A percentile compares a stretch with the other conserved stretches of the same genome.
phyloP scores from a whole-genome alignment of 2,888 invertebrate species.

The Drosophila mimica region DNA sequence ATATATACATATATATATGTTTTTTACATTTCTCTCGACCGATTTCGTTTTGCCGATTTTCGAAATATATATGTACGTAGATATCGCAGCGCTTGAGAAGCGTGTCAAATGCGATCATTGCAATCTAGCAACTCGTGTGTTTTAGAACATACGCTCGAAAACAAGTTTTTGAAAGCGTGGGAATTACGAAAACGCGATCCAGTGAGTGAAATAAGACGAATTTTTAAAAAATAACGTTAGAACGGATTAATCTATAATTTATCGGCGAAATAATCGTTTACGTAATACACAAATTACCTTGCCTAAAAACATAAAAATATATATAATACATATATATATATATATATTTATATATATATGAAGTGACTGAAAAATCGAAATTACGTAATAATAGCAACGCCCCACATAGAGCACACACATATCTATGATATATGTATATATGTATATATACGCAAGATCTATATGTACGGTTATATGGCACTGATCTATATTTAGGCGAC shows the following conservation, averaged over 20 bases:
- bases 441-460: conserved; percentile 48
- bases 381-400: conserved; percentile 77
- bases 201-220: conserved; percentile 10
- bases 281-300: conserved; percentile 34
- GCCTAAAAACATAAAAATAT: conserved; percentile 6
- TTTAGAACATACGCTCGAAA: conserved; percentile 67
- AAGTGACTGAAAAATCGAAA: conserved; percentile 52
- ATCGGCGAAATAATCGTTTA: conserved; percentile 9
- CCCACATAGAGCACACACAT: conserved; percentile 59
- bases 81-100: conserved; percentile 57
- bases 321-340: conserved; percentile 7
- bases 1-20: conserved; percentile 9
- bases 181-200: conserved; percentile 25
- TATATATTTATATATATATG: conserved; percentile 19
- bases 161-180: conserved; percentile 41
- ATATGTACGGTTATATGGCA: conserved; percentile 54
- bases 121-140: conserved; percentile 84
- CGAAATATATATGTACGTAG: conserved; percentile 53
- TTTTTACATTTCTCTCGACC: conserved; percentile 52
- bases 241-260: background rate
- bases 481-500: conserved; percentile 78
- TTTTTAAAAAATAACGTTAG: background rate
- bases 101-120: conserved; percentile 83
- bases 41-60: conserved; percentile 63
- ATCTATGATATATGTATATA: conserved; percentile 12